Percentiles rank a stretch among this genome's conserved stretches.
Conservation (phyloP, 1,140 invertebrate genomes). For the Drosophila sechellia region DNA sequence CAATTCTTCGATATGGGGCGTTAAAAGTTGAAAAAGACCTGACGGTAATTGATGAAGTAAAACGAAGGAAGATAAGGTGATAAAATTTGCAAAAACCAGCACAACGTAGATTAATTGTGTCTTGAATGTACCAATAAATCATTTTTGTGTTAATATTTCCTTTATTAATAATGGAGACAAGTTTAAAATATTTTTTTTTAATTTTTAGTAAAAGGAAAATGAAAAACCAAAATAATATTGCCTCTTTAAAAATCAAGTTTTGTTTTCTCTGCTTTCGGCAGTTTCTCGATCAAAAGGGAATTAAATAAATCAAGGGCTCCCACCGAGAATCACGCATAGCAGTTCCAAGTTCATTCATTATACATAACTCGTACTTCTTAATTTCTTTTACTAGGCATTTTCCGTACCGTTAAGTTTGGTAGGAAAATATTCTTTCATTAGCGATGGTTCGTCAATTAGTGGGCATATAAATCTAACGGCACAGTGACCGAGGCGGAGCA, state of each 20-base stretch:
- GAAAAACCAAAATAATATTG: no score
- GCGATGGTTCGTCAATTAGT: slow-evolving; percentile 65
- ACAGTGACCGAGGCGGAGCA: slow-evolving; percentile 17
- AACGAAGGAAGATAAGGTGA: not conserved
- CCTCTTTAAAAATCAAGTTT: not conserved
- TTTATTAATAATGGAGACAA: not conserved
- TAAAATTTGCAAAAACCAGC: not conserved
- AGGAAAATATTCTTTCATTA: slow-evolving; percentile 71
- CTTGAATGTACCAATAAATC: no score
- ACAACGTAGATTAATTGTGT: not conserved
- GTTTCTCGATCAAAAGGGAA: slow-evolving; percentile 10
- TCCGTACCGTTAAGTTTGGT: slow-evolving; percentile 66
- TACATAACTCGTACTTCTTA: slow-evolving; percentile 1
- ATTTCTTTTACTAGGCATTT: slow-evolving; percentile 36
- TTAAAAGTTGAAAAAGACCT: slow-evolving; percentile 16
- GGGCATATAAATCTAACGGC: slow-evolving; percentile 66
- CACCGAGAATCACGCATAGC: slow-evolving; percentile 18
- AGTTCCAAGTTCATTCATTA: slow-evolving; percentile 45
- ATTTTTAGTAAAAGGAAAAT: not conserved
- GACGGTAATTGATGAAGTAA: slow-evolving; percentile 12
- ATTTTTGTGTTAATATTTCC: not conserved
- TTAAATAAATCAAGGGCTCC: slow-evolving; percentile 29
- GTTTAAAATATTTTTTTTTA: not conserved
- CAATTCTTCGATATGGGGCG: not conserved
- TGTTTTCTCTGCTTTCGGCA: not conserved